These are phyloP conservation scores for Cheilosia pagana DNA, from an alignment of 2,888 invertebrate genomes.

Conservation along the genomic window DNA sequence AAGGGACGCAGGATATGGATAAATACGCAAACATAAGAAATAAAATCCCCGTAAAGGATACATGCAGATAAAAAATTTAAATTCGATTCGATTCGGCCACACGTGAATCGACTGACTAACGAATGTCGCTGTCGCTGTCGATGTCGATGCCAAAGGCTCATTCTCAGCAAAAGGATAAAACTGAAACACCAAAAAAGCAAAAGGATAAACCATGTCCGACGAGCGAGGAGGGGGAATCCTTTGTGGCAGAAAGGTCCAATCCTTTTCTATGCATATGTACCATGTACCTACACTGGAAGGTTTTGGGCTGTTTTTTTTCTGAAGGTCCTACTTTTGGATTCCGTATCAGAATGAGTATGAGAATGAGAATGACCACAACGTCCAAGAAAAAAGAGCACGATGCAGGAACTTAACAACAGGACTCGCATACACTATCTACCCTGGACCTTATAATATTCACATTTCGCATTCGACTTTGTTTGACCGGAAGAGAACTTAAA, in stretches of 20 bases:
- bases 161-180: conserved; percentile 43
- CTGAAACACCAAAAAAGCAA: conserved; percentile 43
- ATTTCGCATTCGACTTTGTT: conserved; percentile 64
- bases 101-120: conserved; percentile 74
- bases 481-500: conserved; percentile 66
- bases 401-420: conserved; percentile 27
- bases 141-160: conserved; percentile 38
- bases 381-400: conserved; percentile 38
- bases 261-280: conserved; percentile 7
- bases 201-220: conserved; percentile 54
- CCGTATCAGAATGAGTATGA: conserved; percentile 67
- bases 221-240: conserved; percentile 37
- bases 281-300: conserved; percentile 13
- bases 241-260: conserved; percentile 57
- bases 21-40: conserved; percentile 74
- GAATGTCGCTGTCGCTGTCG: conserved; percentile 18
- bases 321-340: conserved; percentile 56
- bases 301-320: conserved; percentile 29
- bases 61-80: conserved; percentile 74
- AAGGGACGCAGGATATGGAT: conserved; percentile 69
- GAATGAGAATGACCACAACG: conserved; percentile 63
- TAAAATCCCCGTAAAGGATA: conserved; percentile 72
- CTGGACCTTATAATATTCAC: conserved; percentile 62
- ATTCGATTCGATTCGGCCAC: conserved; percentile 73
- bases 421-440: conserved; percentile 14